Conservation (phyloP, 1,140 invertebrate species). For the Latrodectus geometricus region DNA sequence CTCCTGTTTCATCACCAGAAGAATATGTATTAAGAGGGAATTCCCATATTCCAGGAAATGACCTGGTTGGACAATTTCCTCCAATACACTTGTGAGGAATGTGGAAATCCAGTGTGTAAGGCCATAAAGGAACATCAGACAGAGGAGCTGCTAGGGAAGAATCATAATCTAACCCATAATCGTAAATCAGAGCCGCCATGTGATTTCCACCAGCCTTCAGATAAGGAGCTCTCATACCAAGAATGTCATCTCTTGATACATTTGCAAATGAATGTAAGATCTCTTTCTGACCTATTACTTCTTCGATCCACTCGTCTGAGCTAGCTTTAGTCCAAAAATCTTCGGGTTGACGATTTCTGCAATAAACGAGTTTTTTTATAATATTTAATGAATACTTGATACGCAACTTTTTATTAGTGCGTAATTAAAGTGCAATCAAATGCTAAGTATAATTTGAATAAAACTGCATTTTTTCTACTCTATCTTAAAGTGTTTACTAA, state of each 20-base stretch:
- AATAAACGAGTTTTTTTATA: neutral
- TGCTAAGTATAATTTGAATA: neutral
- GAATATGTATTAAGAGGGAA: constrained; percentile 90
- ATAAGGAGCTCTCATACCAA: constrained; percentile 71
- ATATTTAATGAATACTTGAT: neutral
- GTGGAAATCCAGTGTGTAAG: constrained; percentile 91
- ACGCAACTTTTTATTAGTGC: neutral
- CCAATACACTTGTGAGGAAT: constrained; percentile 92
- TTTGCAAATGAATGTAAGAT: constrained; percentile 74
- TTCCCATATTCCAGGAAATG: constrained; percentile 93
- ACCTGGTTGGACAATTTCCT: constrained; percentile 86
- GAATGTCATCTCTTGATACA: constrained; percentile 79
- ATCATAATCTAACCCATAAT: constrained; percentile 92
- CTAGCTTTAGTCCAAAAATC: constrained; percentile 72
- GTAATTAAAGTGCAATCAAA: neutral
- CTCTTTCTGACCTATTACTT: constrained; percentile 74
- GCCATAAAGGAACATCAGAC: constrained; percentile 86
- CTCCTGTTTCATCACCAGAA: constrained; percentile 87
- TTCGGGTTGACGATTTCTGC: constrained; percentile 61
- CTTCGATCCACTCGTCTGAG: constrained; percentile 70
- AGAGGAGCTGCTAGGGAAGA: constrained; percentile 89
- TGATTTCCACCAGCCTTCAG: constrained; percentile 64
- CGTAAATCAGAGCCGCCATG: constrained; percentile 68
- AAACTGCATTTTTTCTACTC: too few species aligned
- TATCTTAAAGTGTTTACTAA: too few species aligned